Base-by-base conservation (phyloP, 2,797 vertebrate genomes). In the Lycodopsis pacificus region DNA sequence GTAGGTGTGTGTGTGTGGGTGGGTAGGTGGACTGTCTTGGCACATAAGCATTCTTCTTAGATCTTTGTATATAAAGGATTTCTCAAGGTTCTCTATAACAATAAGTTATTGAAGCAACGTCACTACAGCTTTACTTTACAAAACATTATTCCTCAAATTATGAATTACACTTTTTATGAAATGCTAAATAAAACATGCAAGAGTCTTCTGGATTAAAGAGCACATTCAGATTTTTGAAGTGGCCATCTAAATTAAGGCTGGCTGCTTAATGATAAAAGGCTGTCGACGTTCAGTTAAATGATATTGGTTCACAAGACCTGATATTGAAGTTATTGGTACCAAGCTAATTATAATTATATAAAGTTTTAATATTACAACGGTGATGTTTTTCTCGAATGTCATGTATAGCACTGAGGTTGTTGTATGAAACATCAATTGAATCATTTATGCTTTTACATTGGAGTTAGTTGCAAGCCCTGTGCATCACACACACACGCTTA, bases 11-110 rank as follows among this genome's bases (percentile, higher is more conserved):
- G 66, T 48, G 75, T 81, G 65, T 56, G 63, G 34, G 66, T 62
- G 32, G 49, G 73, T 59, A 65, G 61, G 64, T 9, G 22, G 53
- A 70, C 61, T 71, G 48, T 80, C 59, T 76, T 65, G 82, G 90
- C 84, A 86, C 92, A 93, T 94, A 92, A 88, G 90, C 22, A 14
- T 56, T 49, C n/a, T 42, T 63, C 44, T 85, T 48, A 69, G 64
- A 81, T 86, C 72, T 86, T 74, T 71, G 53, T 22, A 40, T n/a
- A 61, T 10, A 3, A 59, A 71, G 13, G 25, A 79, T 71, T 63
- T 74, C 49, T 77, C 12, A 34, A 70, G 15, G 22, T 70, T 77
- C 25, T 64, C 38, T 20, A 42, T 56, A 44, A 75, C 38, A 71
- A 7, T 32, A 75, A 54, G 3, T 30, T 22, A 62, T 65, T 30